These are phyloP conservation scores for Cheilosia vernalis DNA, from an alignment of 2,888 invertebrate genomes.

Conservation along the genomic window DNA sequence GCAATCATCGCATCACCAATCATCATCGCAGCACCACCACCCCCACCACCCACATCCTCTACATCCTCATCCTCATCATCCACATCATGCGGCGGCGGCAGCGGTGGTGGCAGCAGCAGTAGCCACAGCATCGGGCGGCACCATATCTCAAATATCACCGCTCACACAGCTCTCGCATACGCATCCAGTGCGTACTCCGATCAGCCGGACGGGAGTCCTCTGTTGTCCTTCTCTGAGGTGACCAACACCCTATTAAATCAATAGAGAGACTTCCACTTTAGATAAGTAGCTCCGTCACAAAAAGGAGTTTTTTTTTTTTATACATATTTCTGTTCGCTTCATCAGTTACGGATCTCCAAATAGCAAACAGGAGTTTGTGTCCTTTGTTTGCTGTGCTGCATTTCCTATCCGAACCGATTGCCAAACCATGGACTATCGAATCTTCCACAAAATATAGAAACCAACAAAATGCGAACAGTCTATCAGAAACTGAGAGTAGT, in stretches of 20 bases:
- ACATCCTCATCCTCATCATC: conserved; percentile 72
- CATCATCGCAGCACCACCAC: conserved; percentile 76
- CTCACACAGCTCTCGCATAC: conserved; percentile 83
- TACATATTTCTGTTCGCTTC: conserved; percentile 23
- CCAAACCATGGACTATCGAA: conserved; percentile 83
- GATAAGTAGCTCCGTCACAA: neutral
- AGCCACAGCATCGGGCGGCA: conserved; percentile 76
- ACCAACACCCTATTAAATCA: conserved; percentile 90
- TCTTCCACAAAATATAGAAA: conserved; percentile 80
- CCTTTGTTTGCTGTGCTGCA: conserved; percentile 12
- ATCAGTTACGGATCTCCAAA: conserved; percentile 26
- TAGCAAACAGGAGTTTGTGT: neutral
- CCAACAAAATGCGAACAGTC: conserved; percentile 60
- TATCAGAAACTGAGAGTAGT: conserved; percentile 33
- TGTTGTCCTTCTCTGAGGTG: conserved; percentile 91
- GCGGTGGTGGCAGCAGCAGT: conserved; percentile 72
- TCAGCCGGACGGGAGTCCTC: conserved; percentile 87
- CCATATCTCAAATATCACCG: conserved; percentile 83
- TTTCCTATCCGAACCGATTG: conserved; percentile 78
- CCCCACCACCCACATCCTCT: conserved; percentile 75
- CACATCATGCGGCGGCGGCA: conserved; percentile 71
- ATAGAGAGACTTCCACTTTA: conserved; percentile 78
- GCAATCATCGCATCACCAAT: conserved; percentile 79
- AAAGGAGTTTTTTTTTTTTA: neutral
- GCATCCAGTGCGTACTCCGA: conserved; percentile 84